Conservation (phyloP, 2,888 invertebrate species). For the Hyles lineata region DNA sequence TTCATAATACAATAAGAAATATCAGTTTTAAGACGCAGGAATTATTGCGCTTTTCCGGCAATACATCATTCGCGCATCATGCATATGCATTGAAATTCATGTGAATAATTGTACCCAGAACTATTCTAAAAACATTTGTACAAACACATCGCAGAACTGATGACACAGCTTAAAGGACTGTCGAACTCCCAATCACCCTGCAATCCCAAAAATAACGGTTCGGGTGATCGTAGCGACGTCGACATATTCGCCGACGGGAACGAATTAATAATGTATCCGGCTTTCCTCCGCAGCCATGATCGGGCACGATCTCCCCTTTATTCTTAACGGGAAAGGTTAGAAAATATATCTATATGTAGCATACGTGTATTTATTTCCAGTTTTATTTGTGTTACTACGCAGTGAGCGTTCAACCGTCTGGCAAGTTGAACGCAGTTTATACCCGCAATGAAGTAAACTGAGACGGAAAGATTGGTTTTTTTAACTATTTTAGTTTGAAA, state of each 20-base stretch:
- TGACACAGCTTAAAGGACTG: constrained; percentile 5
- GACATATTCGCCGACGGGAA: background rate
- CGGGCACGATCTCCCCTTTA: background rate
- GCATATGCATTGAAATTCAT: background rate
- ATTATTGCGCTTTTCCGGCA: too few species aligned
- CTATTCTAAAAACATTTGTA: background rate
- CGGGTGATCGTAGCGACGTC: constrained; percentile 3
- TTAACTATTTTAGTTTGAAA: too few species aligned
- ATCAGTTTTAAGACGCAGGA: too few species aligned
- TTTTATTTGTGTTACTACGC: background rate
- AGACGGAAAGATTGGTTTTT: background rate
- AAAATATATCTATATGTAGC: background rate
- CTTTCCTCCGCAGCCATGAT: too few species aligned
- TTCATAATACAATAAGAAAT: too few species aligned
- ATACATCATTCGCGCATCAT: background rate
- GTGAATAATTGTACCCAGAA: background rate
- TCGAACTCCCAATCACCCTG: background rate
- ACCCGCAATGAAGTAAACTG: background rate
- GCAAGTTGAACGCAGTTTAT: background rate
- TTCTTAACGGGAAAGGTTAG: background rate
- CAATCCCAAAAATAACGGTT: constrained; percentile 12
- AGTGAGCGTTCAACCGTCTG: background rate
- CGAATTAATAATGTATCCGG: background rate
- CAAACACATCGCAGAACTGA: background rate
- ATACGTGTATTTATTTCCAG: background rate